Conservation (phyloP, 1,140 invertebrate genomes). For the Muscidifurax raptorellus region DNA sequence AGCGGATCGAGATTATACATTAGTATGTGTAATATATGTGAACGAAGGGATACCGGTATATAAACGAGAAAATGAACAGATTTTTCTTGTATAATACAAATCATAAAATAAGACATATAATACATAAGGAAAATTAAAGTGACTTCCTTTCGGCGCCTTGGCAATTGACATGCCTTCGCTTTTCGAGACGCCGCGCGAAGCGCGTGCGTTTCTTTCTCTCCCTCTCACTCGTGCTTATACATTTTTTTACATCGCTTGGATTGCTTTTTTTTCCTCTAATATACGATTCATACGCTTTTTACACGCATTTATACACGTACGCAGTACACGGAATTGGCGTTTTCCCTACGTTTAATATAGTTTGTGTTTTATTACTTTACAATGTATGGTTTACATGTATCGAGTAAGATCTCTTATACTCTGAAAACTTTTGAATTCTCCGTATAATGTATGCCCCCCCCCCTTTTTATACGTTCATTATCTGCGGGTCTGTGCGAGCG, state of each 20-base stretch:
- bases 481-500: background rate
- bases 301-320: constrained; percentile 1
- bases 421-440: background rate
- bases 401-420: constrained; percentile 2
- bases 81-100: background rate
- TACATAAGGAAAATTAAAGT: background rate
- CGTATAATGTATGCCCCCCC: too few relatives aligned
- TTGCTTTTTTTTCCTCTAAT: background rate
- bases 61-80: background rate
- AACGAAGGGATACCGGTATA: background rate
- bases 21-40: background rate
- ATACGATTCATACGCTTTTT: background rate
- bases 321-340: constrained; percentile 8
- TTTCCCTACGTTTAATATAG: constrained; percentile 2
- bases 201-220: constrained; percentile 1
- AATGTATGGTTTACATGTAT: background rate
- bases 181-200: constrained; percentile 40
- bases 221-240: background rate
- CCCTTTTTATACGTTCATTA: background rate
- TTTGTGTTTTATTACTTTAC: background rate
- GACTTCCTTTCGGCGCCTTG: constrained; percentile 49
- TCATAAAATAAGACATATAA: background rate
- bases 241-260: constrained; percentile 5
- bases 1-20: background rate
- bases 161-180: constrained; percentile 34